Evolutionary conservation across 2,113 vertebrate species (phyloP), one percentile per base, ranked within the genome.

Genomic region (Mirounga angustirostris): DNA sequence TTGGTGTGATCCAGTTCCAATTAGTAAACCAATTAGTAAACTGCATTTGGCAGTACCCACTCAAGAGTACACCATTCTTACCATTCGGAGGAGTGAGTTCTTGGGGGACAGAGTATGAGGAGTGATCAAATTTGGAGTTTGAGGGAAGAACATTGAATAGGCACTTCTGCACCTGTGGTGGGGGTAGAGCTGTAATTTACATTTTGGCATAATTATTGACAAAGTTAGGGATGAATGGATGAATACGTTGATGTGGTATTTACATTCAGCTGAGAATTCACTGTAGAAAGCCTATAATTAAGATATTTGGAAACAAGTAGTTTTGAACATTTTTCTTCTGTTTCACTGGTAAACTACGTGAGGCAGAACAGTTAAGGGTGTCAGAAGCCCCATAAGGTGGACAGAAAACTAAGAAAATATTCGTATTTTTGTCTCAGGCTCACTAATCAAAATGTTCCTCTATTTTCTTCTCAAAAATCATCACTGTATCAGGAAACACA

Each of bases 141-240:
- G 69, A 95, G 13, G 16, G 0, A 1, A 96, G 84, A 30, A 56
- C 40, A n/a, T 30, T 46, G 88, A 33, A 21, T 33, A 73, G 63
- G 54, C 56, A 61, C 79, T 61, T 85, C 36, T 24, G 71, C 6
- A 22, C 52, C 87, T 76, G 50, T 54, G 24, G 43, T 58, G 73
- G 24, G 50, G 56, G 4, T 50, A 84, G 40, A 58, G 40, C 46
- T 4, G 88, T 81, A 19, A 71, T 84, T 96, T 94, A 54, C 40
- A 79, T 85, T 87, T 93, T 30, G 36, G 52, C 46, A 59, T 93
- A 74, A 91, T 95, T 84, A 93, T n/a, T 19, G 54, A 86, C 82
- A 82, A 80, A 74, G 40, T 74, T 83, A 63, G 79, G 58, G 67
- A 88, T 84, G 69, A 92, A 56, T 91, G 59, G 71, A 71, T 91